Base-by-base conservation (phyloP, 1,140 invertebrate species). In the Orchestia grillus region DNA sequence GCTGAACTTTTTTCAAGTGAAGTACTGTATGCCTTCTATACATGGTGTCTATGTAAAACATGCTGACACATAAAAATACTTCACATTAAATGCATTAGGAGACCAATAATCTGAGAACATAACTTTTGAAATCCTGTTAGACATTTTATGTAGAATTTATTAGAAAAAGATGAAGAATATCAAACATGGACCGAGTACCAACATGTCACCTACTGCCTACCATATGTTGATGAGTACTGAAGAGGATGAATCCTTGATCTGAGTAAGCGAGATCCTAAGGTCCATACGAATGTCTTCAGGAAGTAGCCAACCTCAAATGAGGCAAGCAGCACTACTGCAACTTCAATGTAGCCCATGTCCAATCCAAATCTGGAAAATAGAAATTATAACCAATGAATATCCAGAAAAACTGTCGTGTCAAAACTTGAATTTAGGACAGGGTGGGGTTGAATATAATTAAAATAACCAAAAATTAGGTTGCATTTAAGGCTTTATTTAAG, bases 231-330 rank as follows among this genome's bases (percentile, higher is more conserved):
- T 0, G 92, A 94, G 92, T 94, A 94, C 44, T 94, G 92, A 0
- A 94, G 44, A 47, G 92, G 92, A 94, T 94, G 92, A 94, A 94
- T 94, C 44, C 92, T 44, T 45, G 92, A 94, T 44, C 92, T 44
- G 16, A 94, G 47, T 0, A 94, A 15, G 6, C 92, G 92, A 94
- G 92, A 19, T 0, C 92, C 92, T n/a, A 94, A 3, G 4, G 92
- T 94, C 92, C 92, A 94, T 36, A 94, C 92, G 40, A 94, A 47
- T 4, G 92, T 47, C 47, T 94, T 94, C 23, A 94, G 44, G 44
- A 94, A 94, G 36, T 94, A 94, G 92, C 92, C 92, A 3, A 94
- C 92, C 92, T 94, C 92, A 47, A 94, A 15, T 0, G 92, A 94
- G 92, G 92, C 92, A 45, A 94, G 92, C 23, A 94, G 0, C 43